Conservation (phyloP, 2,797 vertebrate species). For the Decapterus maruadsi region DNA sequence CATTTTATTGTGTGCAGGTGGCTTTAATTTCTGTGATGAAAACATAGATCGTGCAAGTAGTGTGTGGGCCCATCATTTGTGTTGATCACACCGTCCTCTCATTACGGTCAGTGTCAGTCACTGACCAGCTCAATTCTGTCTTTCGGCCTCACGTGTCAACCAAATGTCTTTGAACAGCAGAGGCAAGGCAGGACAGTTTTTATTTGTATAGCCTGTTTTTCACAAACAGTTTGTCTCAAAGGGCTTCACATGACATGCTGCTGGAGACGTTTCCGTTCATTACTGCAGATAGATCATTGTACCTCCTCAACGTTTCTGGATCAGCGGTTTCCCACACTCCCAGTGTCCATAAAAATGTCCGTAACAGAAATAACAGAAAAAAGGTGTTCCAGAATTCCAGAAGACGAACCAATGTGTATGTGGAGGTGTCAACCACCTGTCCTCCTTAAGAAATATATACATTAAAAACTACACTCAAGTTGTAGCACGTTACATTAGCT, state of each 20-base stretch:
- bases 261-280: neutral
- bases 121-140: neutral
- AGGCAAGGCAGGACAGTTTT: too few species aligned
- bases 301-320: neutral
- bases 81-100: neutral
- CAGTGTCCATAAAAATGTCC: neutral
- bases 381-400: too few species aligned
- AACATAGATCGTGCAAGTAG: neutral
- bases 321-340: neutral
- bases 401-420: too few species aligned
- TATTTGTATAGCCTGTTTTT: too few species aligned
- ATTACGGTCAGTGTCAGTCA: slow-evolving; percentile 17
- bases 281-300: neutral
- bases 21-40: neutral
- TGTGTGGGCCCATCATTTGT: slow-evolving; percentile 17
- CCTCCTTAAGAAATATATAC: neutral
- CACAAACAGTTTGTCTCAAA: too few species aligned
- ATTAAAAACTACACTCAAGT: neutral
- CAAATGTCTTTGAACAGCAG: slow-evolving; percentile 31
- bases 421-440: too few species aligned
- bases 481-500: neutral
- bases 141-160: neutral
- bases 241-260: too few species aligned
- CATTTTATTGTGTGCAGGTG: neutral
- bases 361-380: neutral